Evolutionary conservation across 2,888 invertebrate genomes (phyloP), one percentile per base, ranked within the genome.

Genomic region (Cantharis nigra): DNA sequence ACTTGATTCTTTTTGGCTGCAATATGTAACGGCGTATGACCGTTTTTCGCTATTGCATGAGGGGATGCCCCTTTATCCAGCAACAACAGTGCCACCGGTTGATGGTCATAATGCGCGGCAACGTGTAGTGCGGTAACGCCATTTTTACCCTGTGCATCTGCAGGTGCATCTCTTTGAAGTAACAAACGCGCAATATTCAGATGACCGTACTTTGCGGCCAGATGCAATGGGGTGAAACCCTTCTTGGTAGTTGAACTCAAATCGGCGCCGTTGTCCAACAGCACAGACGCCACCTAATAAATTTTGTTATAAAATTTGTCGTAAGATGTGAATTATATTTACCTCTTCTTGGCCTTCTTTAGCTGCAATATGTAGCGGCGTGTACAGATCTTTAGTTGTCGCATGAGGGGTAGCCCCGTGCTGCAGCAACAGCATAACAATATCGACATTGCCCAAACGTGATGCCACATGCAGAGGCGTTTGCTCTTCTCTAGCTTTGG

Each of bases 121-220:
- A 99, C 96, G 87, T 99, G 98, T 69, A 99, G 90, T 7, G 99
- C 98, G 0, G 98, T 98, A 70, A 99, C 96, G 81, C 97, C 96
- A 86, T 98, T 97, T 89, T 95, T 97, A 76, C 98, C 98, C 81
- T 97, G 96, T 33, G 94, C 94, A 89, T 98, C 97, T 3, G 87
- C 86, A 64, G 94, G 93, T 13, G 97, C 97, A 30, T 96, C 97
- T 78, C 95, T 92, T 83, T 97, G 95, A 74, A 99, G 90, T 74
- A 99, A 90, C 77, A 98, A 91, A 79, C 95, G 91, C 0, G 97
- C 97, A 1, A 98, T 95, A 80, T 94, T 94, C 77, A 95, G 93
- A 87, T 97, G 96, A n/a, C 98, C 98, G 88, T 99, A 98, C 88
- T 99, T 99, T 65, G 98, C 95, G 3, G 98, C 98, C 76, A 99